Evolutionary conservation across 2,797 vertebrate genomes (phyloP).

Genomic region (Sarcoramphus papa): DNA sequence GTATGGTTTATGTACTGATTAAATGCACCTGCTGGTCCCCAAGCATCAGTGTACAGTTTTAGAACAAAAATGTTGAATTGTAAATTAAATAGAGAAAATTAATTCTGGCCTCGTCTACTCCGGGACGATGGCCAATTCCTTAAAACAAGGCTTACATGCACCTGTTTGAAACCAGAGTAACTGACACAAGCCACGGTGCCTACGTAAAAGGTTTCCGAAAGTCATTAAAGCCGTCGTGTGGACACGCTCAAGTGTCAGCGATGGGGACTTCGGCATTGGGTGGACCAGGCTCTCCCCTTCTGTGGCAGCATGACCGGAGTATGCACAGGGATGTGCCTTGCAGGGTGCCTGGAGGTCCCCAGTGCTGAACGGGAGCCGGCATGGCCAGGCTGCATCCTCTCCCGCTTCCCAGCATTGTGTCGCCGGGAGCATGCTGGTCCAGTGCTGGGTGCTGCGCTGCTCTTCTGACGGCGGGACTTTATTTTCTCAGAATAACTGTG

Average conservation of each 20-base stretch:
- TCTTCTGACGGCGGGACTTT: not conserved
- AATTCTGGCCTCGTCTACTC: not conserved
- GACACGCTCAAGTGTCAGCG: accelerated
- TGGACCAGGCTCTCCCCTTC: not conserved
- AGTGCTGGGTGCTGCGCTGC: accelerated
- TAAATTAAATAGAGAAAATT: constrained; percentile 1
- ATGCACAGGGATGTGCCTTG: not conserved
- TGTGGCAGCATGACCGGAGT: accelerated
- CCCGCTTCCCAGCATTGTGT: accelerated
- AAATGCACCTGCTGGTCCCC: not conserved
- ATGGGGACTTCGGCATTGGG: not conserved
- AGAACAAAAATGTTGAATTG: not conserved
- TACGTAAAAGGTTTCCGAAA: not conserved
- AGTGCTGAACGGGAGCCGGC: accelerated
- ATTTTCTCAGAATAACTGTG: not conserved
- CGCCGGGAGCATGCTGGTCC: accelerated
- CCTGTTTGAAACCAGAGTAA: not conserved
- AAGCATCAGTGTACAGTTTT: not conserved
- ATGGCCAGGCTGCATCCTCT: not conserved
- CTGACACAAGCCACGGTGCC: not conserved
- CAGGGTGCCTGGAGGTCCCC: not conserved
- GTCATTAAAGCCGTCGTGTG: not conserved
- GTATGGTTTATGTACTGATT: not conserved
- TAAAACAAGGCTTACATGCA: not conserved
- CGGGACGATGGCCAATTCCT: not conserved